Percentiles rank a stretch among this genome's conserved stretches.
Conservation (phyloP, 2,797 vertebrate species). For the Sparidentex hasta region DNA sequence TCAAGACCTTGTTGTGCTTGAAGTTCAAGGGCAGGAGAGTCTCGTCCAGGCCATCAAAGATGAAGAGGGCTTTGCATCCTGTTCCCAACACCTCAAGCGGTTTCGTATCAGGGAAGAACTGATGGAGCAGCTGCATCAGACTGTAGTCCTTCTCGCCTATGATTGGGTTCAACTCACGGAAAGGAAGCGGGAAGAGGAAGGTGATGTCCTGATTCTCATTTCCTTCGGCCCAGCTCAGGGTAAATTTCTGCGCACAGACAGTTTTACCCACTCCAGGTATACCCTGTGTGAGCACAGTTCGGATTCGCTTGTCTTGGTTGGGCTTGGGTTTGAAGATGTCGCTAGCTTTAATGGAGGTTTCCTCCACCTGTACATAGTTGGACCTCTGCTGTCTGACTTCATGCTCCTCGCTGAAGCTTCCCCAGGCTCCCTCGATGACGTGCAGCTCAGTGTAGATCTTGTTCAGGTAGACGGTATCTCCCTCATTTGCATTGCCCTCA, state of each 20-base stretch:
- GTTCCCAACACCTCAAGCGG: slow-evolving; percentile 16
- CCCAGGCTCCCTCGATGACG: slow-evolving; percentile 49
- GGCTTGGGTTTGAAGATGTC: slow-evolving; percentile 50
- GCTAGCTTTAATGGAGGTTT: slow-evolving; percentile 10
- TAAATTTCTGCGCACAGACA: slow-evolving; percentile 52
- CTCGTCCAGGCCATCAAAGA: slow-evolving; percentile 67
- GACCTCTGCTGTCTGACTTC: slow-evolving; percentile 46
- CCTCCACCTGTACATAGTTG: background rate
- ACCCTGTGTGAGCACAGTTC: slow-evolving; percentile 60
- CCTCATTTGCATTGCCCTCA: slow-evolving; percentile 54
- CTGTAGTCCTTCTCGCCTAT: slow-evolving; percentile 27
- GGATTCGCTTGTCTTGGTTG: slow-evolving; percentile 34
- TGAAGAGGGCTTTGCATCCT: slow-evolving; percentile 48
- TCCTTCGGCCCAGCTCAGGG: slow-evolving; percentile 62
- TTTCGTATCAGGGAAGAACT: slow-evolving; percentile 56
- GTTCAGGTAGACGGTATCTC: slow-evolving; percentile 48
- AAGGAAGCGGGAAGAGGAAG: slow-evolving; percentile 60
- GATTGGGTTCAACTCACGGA: slow-evolving; percentile 60
- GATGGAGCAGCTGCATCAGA: slow-evolving; percentile 54
- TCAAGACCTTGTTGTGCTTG: slow-evolving; percentile 50
- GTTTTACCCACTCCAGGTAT: slow-evolving; percentile 69
- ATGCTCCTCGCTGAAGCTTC: slow-evolving; percentile 34
- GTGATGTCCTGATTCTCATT: slow-evolving; percentile 53
- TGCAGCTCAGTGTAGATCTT: slow-evolving; percentile 63
- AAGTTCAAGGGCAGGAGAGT: slow-evolving; percentile 56